Base-by-base conservation (phyloP, 2,888 invertebrate species). In the Helicoverpa assulta region DNA sequence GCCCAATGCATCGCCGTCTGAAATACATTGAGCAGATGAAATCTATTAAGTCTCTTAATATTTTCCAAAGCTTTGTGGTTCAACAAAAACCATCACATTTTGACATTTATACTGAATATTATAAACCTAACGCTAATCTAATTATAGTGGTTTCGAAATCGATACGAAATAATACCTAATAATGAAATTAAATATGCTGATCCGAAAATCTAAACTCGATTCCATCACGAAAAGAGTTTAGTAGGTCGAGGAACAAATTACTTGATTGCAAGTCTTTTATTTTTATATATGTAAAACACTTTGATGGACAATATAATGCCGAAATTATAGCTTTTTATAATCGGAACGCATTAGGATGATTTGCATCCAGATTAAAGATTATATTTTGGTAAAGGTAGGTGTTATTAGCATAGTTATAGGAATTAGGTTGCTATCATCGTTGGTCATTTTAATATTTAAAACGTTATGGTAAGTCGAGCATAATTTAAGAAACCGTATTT, bases 1-100 rank as follows among this genome's bases (percentile, higher is more conserved):
- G 98, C 99, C 99, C 99, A 99, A 92, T 99, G 99, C 86, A 99
- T 96, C 62, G 99, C 99, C 80, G 98, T 99, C 99, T 99, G 96
- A 70, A 97, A 96, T 76, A 83, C 68, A 85, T 55, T 47, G 65
- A 26, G 81, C 57, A 60, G 70, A 54, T 70, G 47, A 73, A 70
- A 2, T 19, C n/a, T 16, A 0, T 47, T 47, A 47, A 16, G 5
- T 6, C 16, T n/a, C n/a, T n/a, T 5, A n/a, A 47, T 47, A 47
- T 47, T 47, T 52, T 52, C 62, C 16, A 33, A 19, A 40, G 19
- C 40, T 3, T 14, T 4, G 47, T 47, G 3, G 47, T n/a, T n/a
- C 47, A 47, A 47, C 47, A 47, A 6, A n/a, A 47, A n/a, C n/a
- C 47, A 5, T 7, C 47, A n/a, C 12, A 47, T 16, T n/a, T n/a